phyloP scores from a whole-genome alignment of 2,888 invertebrate genomes.

The Sarcophaga variegata region DNA sequence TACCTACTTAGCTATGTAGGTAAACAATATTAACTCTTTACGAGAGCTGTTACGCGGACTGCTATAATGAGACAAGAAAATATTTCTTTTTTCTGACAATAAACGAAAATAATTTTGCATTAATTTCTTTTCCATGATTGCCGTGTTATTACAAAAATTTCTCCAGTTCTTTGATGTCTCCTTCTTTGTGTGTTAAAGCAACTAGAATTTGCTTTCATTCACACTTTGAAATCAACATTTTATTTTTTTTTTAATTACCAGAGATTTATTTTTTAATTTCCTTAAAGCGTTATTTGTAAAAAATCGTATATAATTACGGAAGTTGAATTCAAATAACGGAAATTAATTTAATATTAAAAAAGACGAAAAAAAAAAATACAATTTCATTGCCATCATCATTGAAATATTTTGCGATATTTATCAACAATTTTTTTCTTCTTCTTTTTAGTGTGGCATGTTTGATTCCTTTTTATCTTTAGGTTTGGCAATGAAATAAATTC shows the following conservation, averaged over 20 bases:
- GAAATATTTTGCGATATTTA: conserved; percentile 6
- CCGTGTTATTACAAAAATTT: too few relatives aligned
- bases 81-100: too few relatives aligned
- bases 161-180: too few relatives aligned
- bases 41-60: too few relatives aligned
- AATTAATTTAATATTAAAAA: conserved; percentile 38
- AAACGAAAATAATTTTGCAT: too few relatives aligned
- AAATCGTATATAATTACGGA: conserved; percentile 16
- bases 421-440: not conserved
- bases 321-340: conserved; percentile 35
- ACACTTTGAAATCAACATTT: not conserved
- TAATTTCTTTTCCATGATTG: too few relatives aligned
- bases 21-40: too few relatives aligned
- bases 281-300: conserved; percentile 32
- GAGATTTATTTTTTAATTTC: conserved; percentile 42
- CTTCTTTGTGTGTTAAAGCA: too few relatives aligned
- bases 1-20: too few relatives aligned
- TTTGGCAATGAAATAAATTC: not conserved
- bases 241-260: conserved; percentile 1
- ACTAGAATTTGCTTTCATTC: not conserved
- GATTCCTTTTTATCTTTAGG: not conserved
- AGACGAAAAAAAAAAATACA: not conserved
- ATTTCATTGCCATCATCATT: not conserved
- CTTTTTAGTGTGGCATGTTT: not conserved
- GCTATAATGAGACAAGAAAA: too few relatives aligned